Base-by-base conservation (phyloP, 2,888 invertebrate species). In the Prosopocoilus inquinatus region DNA sequence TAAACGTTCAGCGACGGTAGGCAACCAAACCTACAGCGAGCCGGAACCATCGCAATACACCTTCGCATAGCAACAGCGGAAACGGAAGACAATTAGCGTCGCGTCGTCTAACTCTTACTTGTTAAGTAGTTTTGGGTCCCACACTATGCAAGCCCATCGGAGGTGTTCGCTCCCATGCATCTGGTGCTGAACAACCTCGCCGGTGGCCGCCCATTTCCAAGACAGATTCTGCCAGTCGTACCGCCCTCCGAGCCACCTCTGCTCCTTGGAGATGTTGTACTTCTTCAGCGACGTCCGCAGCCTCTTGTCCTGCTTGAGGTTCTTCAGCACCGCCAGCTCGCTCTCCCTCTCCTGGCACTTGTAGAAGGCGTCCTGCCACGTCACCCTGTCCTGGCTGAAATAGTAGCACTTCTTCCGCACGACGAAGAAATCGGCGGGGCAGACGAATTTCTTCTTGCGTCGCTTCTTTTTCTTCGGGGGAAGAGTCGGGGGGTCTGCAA, bases 301-400 rank as follows among this genome's bases (percentile, higher is more conserved):
- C 20, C 34, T 53, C 11, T 38, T 33, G 20, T 53, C 45, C 16
- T 53, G 52, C 9, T 44, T 49, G 39, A 44, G 47, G 16, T 53
- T 57, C 11, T 47, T 52, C n/a, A 57, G 44, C 11, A 57, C 8
- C 67, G 72, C 41, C 41, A 62, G 51, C 43, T 58, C 54, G 28
- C 51, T 51, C 8, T 49, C 52, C 35, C 45, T 55, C 16, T 58
- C 85, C 75, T 81, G 79, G 75, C 88, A 88, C 39, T 81, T 77
- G 69, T 84, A 86, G 63, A 84, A 80, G 15, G 88, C 86, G n/a
- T 83, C 81, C 64, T 83, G 82, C 87, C 87, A 88, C 48, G 81
- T 79, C 0, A 81, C 81, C 55, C 79, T 81, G 52, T 79, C 80
- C 7, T 80, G 81, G 66, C 87, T 87, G 74, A 87, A 79, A 76